A percentile compares a stretch with the other conserved stretches of the same genome.
Evolutionary conservation across 1,140 invertebrate genomes (phyloP).

Genomic region (Sminthurides bifidus): DNA sequence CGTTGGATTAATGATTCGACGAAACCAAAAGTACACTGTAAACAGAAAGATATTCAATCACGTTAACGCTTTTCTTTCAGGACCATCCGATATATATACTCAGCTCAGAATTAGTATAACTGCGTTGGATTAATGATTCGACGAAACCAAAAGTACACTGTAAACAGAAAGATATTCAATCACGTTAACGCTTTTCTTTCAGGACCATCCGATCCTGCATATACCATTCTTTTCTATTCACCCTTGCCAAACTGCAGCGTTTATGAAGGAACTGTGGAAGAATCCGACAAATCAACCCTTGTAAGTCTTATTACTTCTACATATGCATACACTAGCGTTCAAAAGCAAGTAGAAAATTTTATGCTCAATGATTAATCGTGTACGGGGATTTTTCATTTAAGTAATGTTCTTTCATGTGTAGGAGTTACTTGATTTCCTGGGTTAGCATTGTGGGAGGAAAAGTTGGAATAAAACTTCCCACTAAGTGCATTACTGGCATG

Average conservation of each 20-base stretch:
- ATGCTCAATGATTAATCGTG: background rate
- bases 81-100: background rate
- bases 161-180: background rate
- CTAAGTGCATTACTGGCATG: background rate
- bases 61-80: background rate
- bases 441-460: background rate
- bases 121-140: background rate
- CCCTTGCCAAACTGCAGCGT: conserved; percentile 38
- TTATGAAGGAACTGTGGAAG: conserved; percentile 31
- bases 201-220: conserved; percentile 39
- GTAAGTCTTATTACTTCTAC: background rate
- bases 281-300: background rate
- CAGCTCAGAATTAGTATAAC: background rate
- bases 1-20: background rate
- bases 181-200: background rate
- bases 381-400: background rate
- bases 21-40: background rate
- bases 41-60: background rate
- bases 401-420: too few relatives aligned
- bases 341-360: background rate
- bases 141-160: background rate
- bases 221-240: conserved; percentile 39
- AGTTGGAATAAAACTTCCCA: background rate
- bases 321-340: background rate
- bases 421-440: conserved; percentile 1